Evolutionary conservation across 2,113 vertebrate species (phyloP), one percentile per base, ranked within the genome.

Genomic region (Actenoides lindsayi): DNA sequence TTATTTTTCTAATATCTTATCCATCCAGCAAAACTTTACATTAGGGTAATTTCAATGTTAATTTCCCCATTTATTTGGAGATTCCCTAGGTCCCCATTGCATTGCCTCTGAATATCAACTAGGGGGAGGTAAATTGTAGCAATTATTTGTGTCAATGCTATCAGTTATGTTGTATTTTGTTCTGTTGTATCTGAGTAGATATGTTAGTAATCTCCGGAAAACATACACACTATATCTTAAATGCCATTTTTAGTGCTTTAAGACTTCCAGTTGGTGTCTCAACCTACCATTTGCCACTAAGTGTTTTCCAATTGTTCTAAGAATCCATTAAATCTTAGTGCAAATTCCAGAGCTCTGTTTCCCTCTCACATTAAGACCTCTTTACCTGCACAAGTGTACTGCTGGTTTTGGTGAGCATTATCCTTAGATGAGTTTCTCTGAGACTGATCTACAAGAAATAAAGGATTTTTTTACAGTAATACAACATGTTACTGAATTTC

Each of bases 61-160:
- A 30, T 48, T 74, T 4, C 11, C 5, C 17, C 48, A 44, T 59
- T 87, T 81, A 23, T 56, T 57, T 69, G 10, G 20, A 76, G 0
- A 1, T 27, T 85, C 30, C n/a, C 2, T 39, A 37, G 33, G 13
- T 28, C 44, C 85, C 44, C 10, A 51, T 35, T 60, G 10, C 23
- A 33, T 35, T 65, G 17, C 6, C 18, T 18, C 41, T 64, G 13
- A 50, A 33, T 69, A 35, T 30, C 6, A 46, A 14, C 20, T 30
- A 35, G 15, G 7, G 10, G 81, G n/a, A 56, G 3, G 7, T 31
- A 54, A 63, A 80, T 2, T 1, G 0, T 33, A 35, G 23, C 9
- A 39, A 48, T 53, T 51, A 28, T 39, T 50, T 59, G 6, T 21
- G 6, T 20, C 54, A 60, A 78, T 30, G 10, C 31, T 86, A 76